Base-by-base conservation (phyloP, 2,888 invertebrate species). In the Drosophila emarginata region DNA sequence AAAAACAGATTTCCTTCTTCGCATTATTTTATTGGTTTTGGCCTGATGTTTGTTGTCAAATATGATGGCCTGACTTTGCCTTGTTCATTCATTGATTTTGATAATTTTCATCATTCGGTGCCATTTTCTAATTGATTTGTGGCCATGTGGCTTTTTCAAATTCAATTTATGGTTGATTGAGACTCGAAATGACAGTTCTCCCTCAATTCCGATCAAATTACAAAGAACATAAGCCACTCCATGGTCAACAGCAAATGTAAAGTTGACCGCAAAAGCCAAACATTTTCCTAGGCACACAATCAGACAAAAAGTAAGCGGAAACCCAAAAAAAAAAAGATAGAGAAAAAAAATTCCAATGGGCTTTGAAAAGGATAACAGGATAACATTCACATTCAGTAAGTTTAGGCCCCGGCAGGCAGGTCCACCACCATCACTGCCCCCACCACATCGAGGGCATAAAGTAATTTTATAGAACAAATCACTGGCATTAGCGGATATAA, bases 401-500 rank as follows among this genome's bases (percentile, higher is more conserved):
- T 74, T 76, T 80, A 65, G 79, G 65, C 73, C 18, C 52, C 50
- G 62, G 52, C 72, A 15, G 37, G 11, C 51, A 54, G 52, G 53
- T 72, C 74, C 72, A 80, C 79, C 80, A 81, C 74, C 72, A 80
- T 78, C 80, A 81, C 74, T 76, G 79, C 69, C 72, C 70, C 72
- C 70, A 80, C 79, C 80, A 81, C 76, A 76, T 82, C 69, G 73
- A 60, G 61, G 79, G 84, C 84, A 86, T 86, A 83, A 86, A 86
- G 87, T 83, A 81, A 87, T 84, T 86, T 87, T 84, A 86, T 83
- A 85, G 78, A 85, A 85, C 83, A 87, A 87, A 87, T 87, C 87
- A 87, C 87, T 66, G 83, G 83, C 85, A 83, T 87, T 87, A 87
- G 85, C 80, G 85, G 81, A 78, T 76, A 87, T 87, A 87, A 87